These are phyloP conservation scores for Chlorospingus flavigularis DNA, from an alignment of 2,797 vertebrate species.

Conservation along the genomic window DNA sequence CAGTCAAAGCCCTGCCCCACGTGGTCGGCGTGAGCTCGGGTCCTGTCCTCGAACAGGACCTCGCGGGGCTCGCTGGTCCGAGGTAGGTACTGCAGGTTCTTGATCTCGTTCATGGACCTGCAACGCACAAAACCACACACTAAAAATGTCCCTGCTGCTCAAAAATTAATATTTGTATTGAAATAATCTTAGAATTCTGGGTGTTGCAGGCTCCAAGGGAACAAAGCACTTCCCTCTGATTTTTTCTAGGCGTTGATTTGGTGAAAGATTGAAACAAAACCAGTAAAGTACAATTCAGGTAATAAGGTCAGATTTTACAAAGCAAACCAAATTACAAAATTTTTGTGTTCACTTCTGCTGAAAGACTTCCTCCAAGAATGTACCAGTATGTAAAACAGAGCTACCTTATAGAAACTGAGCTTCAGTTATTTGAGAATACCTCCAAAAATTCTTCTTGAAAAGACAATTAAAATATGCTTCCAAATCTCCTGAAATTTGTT, in stretches of 20 bases:
- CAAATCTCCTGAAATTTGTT: not conserved
- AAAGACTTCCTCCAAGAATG: not conserved
- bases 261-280: not conserved
- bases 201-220: not conserved
- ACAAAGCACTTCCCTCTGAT: not conserved
- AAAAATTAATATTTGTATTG: fast-evolving
- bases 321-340: not conserved
- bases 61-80: conserved; percentile 94
- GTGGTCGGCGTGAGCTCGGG: conserved; percentile 94
- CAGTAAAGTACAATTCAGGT: not conserved
- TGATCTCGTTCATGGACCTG: conserved; percentile 97
- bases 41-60: conserved; percentile 96
- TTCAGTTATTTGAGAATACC: not conserved
- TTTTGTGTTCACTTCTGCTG: not conserved
- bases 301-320: not conserved
- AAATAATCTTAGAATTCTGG: not conserved
- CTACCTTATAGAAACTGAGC: not conserved
- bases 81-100: conserved; percentile 97
- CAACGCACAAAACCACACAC: not conserved
- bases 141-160: not conserved
- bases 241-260: not conserved
- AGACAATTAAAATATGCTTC: not conserved
- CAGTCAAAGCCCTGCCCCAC: conserved; percentile 98
- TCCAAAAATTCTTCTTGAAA: not conserved
- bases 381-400: not conserved